Evolutionary conservation across 1,140 invertebrate genomes (phyloP).

Genomic region (Zaprionus lachaisei): DNA sequence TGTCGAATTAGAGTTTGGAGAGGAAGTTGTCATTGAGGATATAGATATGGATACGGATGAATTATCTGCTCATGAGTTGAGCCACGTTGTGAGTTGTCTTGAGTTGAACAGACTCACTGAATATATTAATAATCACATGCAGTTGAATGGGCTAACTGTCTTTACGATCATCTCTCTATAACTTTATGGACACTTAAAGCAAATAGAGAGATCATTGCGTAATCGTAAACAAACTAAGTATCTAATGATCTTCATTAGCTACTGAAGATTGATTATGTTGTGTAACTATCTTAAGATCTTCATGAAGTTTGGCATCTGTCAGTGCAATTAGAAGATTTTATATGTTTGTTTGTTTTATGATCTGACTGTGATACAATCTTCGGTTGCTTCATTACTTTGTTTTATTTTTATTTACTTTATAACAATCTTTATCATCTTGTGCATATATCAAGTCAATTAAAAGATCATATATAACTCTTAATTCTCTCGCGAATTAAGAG

Average conservation of each 20-base stretch:
- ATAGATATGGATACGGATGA: constrained; percentile 42
- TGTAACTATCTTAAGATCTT: neutral
- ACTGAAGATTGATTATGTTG: neutral
- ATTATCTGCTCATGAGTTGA: constrained; percentile 12
- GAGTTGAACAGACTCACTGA: constrained; percentile 6
- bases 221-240: too few relatives aligned
- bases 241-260: neutral
- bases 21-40: constrained; percentile 75
- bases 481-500: too few relatives aligned
- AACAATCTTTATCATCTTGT: too few relatives aligned
- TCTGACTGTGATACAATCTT: too few relatives aligned
- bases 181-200: neutral
- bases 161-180: neutral
- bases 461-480: too few relatives aligned
- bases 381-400: too few relatives aligned
- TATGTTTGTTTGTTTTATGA: too few relatives aligned
- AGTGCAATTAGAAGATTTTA: too few relatives aligned
- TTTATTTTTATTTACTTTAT: too few relatives aligned
- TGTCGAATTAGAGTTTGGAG: constrained; percentile 51
- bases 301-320: too few relatives aligned
- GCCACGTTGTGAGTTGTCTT: too few relatives aligned
- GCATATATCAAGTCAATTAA: too few relatives aligned
- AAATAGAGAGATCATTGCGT: neutral
- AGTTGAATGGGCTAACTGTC: neutral
- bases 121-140: neutral